These are phyloP conservation scores for Leptinotarsa haldemani DNA, from an alignment of 2,888 invertebrate species.

Conservation along the genomic window DNA sequence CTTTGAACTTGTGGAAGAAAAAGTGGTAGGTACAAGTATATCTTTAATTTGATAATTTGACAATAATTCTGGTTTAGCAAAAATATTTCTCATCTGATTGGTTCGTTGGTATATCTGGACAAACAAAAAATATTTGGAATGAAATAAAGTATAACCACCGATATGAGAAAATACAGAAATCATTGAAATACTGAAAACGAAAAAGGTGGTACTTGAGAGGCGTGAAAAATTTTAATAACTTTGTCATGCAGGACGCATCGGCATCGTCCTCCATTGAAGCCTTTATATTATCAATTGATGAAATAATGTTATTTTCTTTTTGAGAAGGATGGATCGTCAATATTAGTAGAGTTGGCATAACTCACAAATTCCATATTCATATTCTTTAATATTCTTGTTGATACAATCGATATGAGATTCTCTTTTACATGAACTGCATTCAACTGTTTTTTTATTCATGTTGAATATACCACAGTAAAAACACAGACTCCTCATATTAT, in stretches of 20 bases:
- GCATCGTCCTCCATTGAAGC: background rate
- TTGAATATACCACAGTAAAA: constrained; percentile 14
- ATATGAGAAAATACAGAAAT: too few species aligned
- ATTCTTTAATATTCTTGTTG: constrained; percentile 1
- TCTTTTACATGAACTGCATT: constrained; percentile 15
- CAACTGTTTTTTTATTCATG: constrained; percentile 18
- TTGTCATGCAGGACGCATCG: background rate
- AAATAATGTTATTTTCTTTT: background rate
- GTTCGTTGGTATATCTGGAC: too few species aligned
- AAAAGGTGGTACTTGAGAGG: background rate
- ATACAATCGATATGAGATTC: constrained; percentile 10
- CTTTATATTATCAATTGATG: background rate
- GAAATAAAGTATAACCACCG: too few species aligned
- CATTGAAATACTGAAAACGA: too few species aligned
- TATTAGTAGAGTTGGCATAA: background rate
- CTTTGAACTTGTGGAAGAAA: background rate
- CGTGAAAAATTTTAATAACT: background rate
- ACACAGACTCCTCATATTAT: constrained; percentile 14
- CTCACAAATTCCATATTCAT: background rate
- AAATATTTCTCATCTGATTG: too few species aligned
- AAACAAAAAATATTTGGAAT: too few species aligned
- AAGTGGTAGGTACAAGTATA: background rate
- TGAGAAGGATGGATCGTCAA: background rate
- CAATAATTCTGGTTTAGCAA: too few species aligned
- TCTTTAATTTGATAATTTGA: too few species aligned